Percentiles rank a stretch among this genome's conserved stretches.
Conservation (phyloP, 2,113 vertebrate genomes). For the Cathartes aura region DNA sequence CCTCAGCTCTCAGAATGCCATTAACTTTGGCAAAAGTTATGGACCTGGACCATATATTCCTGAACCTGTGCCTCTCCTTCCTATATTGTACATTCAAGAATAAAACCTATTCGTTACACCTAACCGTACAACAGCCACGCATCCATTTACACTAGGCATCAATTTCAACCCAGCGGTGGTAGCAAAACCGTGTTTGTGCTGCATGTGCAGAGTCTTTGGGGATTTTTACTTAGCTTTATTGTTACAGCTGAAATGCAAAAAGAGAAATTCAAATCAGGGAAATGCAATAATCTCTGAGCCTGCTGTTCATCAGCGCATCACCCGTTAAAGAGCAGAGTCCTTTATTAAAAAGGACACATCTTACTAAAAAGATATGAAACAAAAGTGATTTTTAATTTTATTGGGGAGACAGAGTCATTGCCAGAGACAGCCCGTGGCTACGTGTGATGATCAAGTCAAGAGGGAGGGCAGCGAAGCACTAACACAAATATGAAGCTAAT, state of each 20-base stretch:
- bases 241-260: neutral
- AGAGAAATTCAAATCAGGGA: constrained; percentile 55
- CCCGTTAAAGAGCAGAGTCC: constrained; percentile 28
- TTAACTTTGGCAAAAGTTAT: neutral
- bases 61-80: neutral
- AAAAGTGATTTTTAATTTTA: constrained; percentile 79
- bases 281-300: constrained; percentile 21
- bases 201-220: neutral
- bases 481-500: constrained; percentile 75
- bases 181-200: neutral
- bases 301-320: constrained; percentile 40
- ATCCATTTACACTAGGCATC: neutral
- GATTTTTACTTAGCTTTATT: neutral
- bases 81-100: rapidly evolving
- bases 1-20: neutral
- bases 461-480: constrained; percentile 41
- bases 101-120: neutral
- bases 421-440: constrained; percentile 70
- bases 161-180: neutral
- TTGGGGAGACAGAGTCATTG: constrained; percentile 64
- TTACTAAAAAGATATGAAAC: constrained; percentile 66
- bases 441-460: constrained; percentile 42
- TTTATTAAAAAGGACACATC: constrained; percentile 66
- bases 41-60: rapidly evolving
- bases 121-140: neutral